phyloP scores from a whole-genome alignment of 2,113 vertebrate genomes.

The Spea bombifrons region DNA sequence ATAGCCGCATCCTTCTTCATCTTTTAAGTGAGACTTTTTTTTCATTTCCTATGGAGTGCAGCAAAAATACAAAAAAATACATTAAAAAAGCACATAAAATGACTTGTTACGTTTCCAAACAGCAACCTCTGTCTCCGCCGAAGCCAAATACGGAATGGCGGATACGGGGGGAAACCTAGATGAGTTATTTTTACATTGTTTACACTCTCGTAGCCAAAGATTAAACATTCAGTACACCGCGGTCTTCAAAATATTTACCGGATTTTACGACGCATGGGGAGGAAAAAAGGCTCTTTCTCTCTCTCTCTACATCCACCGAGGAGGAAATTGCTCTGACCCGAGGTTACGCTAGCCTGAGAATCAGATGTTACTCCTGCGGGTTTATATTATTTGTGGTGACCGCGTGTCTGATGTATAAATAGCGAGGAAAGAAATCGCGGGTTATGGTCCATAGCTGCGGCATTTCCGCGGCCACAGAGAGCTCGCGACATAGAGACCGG shows the following conservation, averaged over 20 bases:
- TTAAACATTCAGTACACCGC: conserved; percentile 66
- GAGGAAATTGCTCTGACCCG: conserved; percentile 9
- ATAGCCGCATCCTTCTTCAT: no score
- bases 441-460: conserved; percentile 15
- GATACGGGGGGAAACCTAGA: conserved; percentile 43
- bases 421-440: neutral
- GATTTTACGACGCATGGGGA: conserved; percentile 3
- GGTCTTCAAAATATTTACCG: conserved; percentile 63
- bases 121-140: no score
- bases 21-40: no score
- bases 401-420: conserved; percentile 1
- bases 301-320: neutral
- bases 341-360: neutral
- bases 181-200: conserved; percentile 66
- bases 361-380: neutral
- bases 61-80: no score
- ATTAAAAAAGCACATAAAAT: no score
- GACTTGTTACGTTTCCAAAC: no score
- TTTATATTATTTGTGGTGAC: conserved; percentile 5
- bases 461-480: conserved; percentile 8
- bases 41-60: no score
- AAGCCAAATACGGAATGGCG: conserved; percentile 20
- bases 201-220: conserved; percentile 61
- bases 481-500: neutral
- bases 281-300: neutral